phyloP scores from a whole-genome alignment of 2,113 vertebrate genomes.

The Gymnogyps californianus region DNA sequence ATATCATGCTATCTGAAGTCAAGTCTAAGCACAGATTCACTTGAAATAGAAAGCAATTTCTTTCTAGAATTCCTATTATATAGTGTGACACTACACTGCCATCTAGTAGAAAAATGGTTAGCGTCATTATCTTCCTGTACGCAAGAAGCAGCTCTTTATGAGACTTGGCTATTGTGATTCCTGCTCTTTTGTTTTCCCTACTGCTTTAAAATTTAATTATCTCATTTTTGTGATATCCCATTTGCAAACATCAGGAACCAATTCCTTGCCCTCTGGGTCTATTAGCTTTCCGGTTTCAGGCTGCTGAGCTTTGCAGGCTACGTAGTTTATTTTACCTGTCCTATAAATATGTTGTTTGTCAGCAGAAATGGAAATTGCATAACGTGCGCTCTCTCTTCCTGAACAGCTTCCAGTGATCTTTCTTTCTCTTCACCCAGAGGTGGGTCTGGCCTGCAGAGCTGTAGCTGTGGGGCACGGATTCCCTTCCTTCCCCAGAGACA shows the following conservation, averaged over 20 bases:
- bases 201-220: neutral
- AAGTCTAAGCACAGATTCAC: slow-evolving; percentile 27
- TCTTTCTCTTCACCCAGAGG: neutral
- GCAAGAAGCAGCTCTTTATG: slow-evolving; percentile 24
- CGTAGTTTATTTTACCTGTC: neutral
- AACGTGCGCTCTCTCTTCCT: neutral
- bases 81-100: slow-evolving; percentile 66
- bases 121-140: neutral
- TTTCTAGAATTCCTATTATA: slow-evolving; percentile 32
- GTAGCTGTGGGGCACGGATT: neutral
- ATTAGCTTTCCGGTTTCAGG: neutral
- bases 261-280: neutral
- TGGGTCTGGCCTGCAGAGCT: neutral
- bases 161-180: slow-evolving; percentile 33
- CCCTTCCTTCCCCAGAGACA: neutral
- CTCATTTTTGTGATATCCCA: neutral
- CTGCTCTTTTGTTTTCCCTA: slow-evolving; percentile 13
- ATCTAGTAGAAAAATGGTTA: slow-evolving; percentile 70
- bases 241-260: neutral
- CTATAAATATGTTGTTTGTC: neutral
- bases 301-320: neutral
- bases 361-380: neutral
- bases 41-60: slow-evolving; percentile 46
- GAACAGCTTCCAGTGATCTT: neutral
- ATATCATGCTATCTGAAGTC: slow-evolving; percentile 14